These are phyloP conservation scores for Myripristis jacobus DNA, from an alignment of 2,797 vertebrate species.

Conservation along the genomic window DNA sequence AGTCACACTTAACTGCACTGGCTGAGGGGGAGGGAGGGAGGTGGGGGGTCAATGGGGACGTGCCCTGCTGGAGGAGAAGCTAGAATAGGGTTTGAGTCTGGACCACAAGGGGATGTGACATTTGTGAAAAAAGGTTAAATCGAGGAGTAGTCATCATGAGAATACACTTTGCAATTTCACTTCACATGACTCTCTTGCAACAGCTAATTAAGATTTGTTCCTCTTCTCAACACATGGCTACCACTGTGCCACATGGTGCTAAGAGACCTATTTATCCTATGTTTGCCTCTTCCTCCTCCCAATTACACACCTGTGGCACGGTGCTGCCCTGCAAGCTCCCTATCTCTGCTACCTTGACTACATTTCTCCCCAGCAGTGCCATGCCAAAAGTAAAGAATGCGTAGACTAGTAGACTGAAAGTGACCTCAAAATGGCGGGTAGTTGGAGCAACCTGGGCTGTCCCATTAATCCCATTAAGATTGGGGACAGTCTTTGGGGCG, in stretches of 20 bases:
- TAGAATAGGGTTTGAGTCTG: background rate
- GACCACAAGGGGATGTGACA: background rate
- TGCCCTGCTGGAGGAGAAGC: slow-evolving; percentile 26
- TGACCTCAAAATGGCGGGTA: slow-evolving; percentile 16
- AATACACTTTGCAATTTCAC: background rate
- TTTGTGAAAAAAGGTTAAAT: slow-evolving; percentile 4
- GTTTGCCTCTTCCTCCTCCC: background rate
- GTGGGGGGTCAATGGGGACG: slow-evolving; percentile 16
- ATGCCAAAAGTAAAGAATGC: slow-evolving; percentile 3
- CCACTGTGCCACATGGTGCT: background rate
- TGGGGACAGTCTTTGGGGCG: background rate
- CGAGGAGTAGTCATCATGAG: background rate
- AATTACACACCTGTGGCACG: background rate
- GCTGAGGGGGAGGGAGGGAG: background rate
- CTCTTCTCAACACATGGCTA: background rate
- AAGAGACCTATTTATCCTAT: background rate
- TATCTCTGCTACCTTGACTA: background rate
- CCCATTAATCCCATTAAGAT: slow-evolving; percentile 28
- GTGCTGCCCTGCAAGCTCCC: background rate
- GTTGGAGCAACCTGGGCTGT: background rate
- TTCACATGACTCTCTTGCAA: background rate
- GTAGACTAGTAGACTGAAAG: background rate
- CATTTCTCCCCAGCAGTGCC: background rate
- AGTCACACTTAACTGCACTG: slow-evolving; percentile 11
- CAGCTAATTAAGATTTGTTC: background rate